phyloP scores from a whole-genome alignment of 1,140 invertebrate genomes.

The Whitmania pigra region DNA sequence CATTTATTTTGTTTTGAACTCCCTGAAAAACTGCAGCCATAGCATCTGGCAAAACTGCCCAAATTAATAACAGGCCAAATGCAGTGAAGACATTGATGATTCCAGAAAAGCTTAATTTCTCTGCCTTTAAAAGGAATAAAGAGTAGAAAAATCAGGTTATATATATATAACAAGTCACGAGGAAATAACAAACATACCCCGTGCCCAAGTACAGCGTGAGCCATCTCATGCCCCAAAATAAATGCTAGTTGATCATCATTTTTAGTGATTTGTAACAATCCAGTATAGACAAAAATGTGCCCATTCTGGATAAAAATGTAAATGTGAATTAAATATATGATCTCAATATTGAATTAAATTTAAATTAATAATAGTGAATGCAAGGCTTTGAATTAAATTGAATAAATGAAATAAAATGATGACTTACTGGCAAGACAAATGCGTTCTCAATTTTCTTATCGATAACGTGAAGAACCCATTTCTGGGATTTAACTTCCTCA shows the following conservation, averaged over 20 bases:
- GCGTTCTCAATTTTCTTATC: conserved; percentile 43
- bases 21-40: no score
- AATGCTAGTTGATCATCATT: conserved; percentile 52
- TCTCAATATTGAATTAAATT: not conserved
- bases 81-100: no score
- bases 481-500: conserved; percentile 36
- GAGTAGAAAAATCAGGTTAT: no score
- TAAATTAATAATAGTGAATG: not conserved
- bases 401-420: conserved; percentile 13
- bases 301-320: conserved; percentile 44
- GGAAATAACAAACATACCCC: conserved; percentile 38
- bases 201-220: conserved; percentile 52
- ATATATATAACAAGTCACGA: not conserved
- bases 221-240: conserved; percentile 55
- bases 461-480: conserved; percentile 47
- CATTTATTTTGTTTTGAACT: no score
- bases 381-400: not conserved
- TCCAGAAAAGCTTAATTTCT: no score
- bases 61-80: no score
- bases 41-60: no score
- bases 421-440: conserved; percentile 47
- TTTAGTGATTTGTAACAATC: conserved; percentile 47
- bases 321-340: conserved; percentile 16
- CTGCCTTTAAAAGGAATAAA: no score
- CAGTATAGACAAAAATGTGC: conserved; percentile 52